Evolutionary conservation across 2,888 invertebrate genomes (phyloP), one percentile per base, ranked within the genome.

Genomic region (Operophtera brumata): DNA sequence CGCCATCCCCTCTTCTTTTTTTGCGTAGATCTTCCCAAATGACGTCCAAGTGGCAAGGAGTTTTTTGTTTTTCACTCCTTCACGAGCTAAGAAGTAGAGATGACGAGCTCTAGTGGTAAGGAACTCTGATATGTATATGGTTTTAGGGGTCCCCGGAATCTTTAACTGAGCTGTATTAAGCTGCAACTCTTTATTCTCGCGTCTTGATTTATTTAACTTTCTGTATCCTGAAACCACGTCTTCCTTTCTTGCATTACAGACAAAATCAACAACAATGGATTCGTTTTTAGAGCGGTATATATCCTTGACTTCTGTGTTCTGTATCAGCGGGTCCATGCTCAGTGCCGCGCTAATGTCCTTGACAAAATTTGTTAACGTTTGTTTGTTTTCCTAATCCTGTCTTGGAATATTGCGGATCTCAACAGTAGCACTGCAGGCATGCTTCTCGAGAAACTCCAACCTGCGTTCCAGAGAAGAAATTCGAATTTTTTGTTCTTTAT

Each of bases 81-180:
- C 41, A 0, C 58, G 47, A 6, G 54, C 58, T 1, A 42, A 4
- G 42, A 37, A 48, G 12, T 51, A 58, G 14, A 58, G 26, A 9
- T 41, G 50, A 2, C 51, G 20, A 5, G 45, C 26, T 44, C 54
- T 48, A 2, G 2, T 36, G 0, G 58, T 49, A 0, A 61, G 47
- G n/a, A 25, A 51, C 32, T 61, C 58, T 0, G 58, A 54, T 7
- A 62, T 57, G 13, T 37, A 63, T 5, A 65, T 59, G 0, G 44
- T 14, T 3, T 20, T 42, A 0, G 48, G 14, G 2, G 56, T 11
- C 1, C 57, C 64, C 2, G 54, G 39, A 7, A 61, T 7, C 0
- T 56, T 47, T 6, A 61, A 20, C 4, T 57, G 49, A 10, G 57
- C 35, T 1, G 61, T 54, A 11, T 55, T 46, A 1, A 65, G 36